phyloP scores from a whole-genome alignment of 2,113 vertebrate species.

The Monopterus albus region DNA sequence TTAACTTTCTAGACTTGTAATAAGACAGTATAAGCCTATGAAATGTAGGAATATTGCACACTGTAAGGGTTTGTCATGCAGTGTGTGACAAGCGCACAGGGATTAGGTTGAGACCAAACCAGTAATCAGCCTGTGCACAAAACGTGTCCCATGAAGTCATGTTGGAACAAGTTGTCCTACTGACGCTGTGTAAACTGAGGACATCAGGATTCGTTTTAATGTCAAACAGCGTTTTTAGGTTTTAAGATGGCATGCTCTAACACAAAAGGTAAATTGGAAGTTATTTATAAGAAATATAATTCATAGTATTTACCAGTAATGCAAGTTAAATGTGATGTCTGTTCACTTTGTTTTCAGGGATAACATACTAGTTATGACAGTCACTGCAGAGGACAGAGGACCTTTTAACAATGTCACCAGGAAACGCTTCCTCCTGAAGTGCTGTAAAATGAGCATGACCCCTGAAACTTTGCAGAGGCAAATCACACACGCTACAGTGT shows the following conservation, averaged over 20 bases:
- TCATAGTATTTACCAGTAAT: too few relatives aligned
- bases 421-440: slow-evolving; percentile 20
- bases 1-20: too few relatives aligned
- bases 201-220: not conserved
- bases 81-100: not conserved
- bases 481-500: not conserved
- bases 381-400: too few relatives aligned
- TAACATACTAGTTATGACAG: too few relatives aligned
- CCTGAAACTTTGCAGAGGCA: not conserved
- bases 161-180: slow-evolving; percentile 24
- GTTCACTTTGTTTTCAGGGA: not conserved
- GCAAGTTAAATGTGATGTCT: not conserved
- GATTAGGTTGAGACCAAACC: not conserved
- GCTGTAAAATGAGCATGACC: slow-evolving; percentile 39
- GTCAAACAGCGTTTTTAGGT: too few relatives aligned
- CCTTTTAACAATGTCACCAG: slow-evolving; percentile 33
- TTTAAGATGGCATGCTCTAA: not conserved
- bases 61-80: too few relatives aligned
- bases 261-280: too few relatives aligned
- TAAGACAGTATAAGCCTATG: too few relatives aligned
- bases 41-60: not conserved
- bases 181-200: not conserved
- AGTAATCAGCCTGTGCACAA: not conserved
- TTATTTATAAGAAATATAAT: too few relatives aligned
- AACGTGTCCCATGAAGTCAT: slow-evolving; percentile 25